Evolutionary conservation across 64 coral and sea anemone species (phyloP).

Genomic region (Dendronephthya gigantea): DNA sequence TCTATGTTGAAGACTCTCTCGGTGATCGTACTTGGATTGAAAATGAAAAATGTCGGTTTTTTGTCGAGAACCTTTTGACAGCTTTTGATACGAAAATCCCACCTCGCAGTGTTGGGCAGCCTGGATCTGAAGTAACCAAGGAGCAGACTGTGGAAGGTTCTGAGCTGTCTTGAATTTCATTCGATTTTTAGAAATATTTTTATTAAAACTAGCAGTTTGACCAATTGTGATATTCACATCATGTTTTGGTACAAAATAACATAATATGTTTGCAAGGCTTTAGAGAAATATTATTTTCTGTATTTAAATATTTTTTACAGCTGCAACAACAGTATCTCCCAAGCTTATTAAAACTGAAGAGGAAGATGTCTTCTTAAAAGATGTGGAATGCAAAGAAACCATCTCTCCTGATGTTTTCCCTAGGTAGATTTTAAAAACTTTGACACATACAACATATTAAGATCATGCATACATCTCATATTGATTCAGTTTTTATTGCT

Average conservation of each 20-base stretch:
- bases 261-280: too few relatives aligned
- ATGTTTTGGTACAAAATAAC: too few relatives aligned
- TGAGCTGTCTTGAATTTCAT: too few relatives aligned
- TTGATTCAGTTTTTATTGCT: too few relatives aligned
- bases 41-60: conserved; percentile 73
- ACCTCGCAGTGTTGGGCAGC: conserved; percentile 20
- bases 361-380: neutral
- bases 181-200: too few relatives aligned
- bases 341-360: neutral
- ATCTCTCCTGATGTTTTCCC: conserved; percentile 6
- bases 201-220: neutral
- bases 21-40: conserved; percentile 92
- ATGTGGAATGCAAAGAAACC: neutral
- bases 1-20: conserved; percentile 64
- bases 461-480: too few relatives aligned
- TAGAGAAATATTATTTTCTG: too few relatives aligned
- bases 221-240: too few relatives aligned
- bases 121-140: neutral
- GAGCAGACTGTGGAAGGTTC: neutral
- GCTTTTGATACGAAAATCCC: conserved; percentile 73
- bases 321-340: neutral
- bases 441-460: too few relatives aligned
- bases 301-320: neutral
- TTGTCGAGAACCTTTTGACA: conserved; percentile 81
- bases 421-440: neutral